phyloP scores from a whole-genome alignment of 2,888 invertebrate species.

The Cantharis rufa region DNA sequence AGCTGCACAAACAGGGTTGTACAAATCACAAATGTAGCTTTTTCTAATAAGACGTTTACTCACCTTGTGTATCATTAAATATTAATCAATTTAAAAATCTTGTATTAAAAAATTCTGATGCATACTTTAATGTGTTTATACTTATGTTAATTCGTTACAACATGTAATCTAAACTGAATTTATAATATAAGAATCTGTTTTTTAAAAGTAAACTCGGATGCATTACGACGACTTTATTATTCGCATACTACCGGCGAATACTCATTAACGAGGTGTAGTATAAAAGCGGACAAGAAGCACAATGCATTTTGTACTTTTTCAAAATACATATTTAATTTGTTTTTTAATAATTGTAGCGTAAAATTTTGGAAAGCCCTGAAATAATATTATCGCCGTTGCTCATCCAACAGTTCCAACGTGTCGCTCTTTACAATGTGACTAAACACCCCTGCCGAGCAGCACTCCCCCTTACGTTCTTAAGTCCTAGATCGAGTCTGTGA shows the following conservation, averaged over 20 bases:
- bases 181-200: background rate
- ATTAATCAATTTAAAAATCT: background rate
- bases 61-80: background rate
- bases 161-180: background rate
- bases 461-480: slow-evolving; percentile 26
- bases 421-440: slow-evolving; percentile 36
- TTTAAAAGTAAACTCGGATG: background rate
- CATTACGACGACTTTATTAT: background rate
- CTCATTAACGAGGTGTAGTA: background rate
- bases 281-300: background rate
- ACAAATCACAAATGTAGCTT: slow-evolving; percentile 9
- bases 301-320: too few relatives aligned
- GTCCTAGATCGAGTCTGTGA: slow-evolving; percentile 31
- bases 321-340: too few relatives aligned
- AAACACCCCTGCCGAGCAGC: slow-evolving; percentile 34
- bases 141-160: background rate
- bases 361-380: slow-evolving; percentile 11
- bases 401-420: slow-evolving; percentile 33
- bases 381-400: slow-evolving; percentile 29
- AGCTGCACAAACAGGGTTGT: slow-evolving; percentile 29
- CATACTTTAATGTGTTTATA: background rate
- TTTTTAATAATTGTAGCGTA: background rate
- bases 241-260: background rate
- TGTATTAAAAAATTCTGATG: background rate
- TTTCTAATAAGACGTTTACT: background rate